These are phyloP conservation scores for Pipra filicauda DNA, from an alignment of 2,113 vertebrate species.

Conservation along the genomic window DNA sequence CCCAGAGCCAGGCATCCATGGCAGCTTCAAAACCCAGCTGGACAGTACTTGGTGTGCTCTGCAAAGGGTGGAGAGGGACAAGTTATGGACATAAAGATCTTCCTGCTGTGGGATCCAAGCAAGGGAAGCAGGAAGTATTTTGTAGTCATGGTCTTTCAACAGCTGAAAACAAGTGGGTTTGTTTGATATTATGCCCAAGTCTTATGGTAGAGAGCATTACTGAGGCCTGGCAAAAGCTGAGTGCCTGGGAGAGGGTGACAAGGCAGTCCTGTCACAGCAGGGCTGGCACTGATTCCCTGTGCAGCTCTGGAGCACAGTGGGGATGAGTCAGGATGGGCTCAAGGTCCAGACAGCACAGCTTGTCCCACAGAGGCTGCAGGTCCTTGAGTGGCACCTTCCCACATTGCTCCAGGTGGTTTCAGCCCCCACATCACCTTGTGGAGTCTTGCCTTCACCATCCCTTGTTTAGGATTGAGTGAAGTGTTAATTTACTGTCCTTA, in stretches of 20 bases:
- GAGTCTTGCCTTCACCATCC: not conserved
- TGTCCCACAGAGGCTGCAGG: not conserved
- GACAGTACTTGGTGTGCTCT: not conserved
- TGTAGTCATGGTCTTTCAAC: not conserved
- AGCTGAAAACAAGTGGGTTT: not conserved
- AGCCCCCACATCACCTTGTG: not conserved
- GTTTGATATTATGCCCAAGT: not conserved
- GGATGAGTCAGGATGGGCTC: not conserved
- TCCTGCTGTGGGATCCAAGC: not conserved
- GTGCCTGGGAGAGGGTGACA: not conserved
- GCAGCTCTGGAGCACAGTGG: not conserved
- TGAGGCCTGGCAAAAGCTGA: not conserved
- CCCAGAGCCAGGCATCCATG: not conserved
- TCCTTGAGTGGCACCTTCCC: not conserved
- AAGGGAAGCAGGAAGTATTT: not conserved
- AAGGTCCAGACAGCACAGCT: not conserved
- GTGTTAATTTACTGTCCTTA: not conserved
- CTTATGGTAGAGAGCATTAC: not conserved
- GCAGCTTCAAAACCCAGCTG: not conserved
- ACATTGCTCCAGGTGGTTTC: not conserved
- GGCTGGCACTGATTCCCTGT: not conserved
- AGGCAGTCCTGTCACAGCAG: not conserved
- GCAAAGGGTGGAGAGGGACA: not conserved
- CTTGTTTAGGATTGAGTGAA: not conserved
- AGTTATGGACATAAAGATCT: not conserved